Conservation (phyloP, 1,140 invertebrate genomes). For the Platyscapa corneri region DNA sequence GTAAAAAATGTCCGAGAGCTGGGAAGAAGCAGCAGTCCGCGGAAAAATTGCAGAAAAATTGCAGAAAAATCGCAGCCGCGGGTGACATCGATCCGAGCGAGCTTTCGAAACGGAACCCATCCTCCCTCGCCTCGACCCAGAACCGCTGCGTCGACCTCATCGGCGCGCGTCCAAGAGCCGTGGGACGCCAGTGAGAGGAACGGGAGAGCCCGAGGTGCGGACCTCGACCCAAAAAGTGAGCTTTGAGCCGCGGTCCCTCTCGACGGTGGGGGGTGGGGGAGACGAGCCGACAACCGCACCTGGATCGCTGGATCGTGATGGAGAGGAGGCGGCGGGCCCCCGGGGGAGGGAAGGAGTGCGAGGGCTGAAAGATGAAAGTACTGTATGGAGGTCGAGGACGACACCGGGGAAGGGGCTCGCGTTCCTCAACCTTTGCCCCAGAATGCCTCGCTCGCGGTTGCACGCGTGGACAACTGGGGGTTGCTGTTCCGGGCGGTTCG, state of each 20-base stretch:
- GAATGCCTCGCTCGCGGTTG: constrained; percentile 67
- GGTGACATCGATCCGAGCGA: neutral
- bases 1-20: neutral
- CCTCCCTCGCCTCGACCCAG: constrained; percentile 17
- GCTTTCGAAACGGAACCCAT: constrained; percentile 4
- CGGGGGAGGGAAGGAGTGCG: neutral
- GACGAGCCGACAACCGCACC: neutral
- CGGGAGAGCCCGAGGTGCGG: neutral
- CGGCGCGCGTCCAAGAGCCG: constrained; percentile 37
- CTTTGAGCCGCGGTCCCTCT: neutral
- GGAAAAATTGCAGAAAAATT: too few species aligned
- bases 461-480: constrained; percentile 55
- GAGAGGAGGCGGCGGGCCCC: too few species aligned
- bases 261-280: neutral
- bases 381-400: constrained; percentile 58
- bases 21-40: too few species aligned
- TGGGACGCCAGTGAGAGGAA: neutral
- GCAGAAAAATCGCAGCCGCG: neutral
- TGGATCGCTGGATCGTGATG: constrained; percentile 43
- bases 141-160: constrained; percentile 38
- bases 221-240: constrained; percentile 45
- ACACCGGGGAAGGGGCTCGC: constrained; percentile 49
- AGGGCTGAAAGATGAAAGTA: constrained; percentile 48
- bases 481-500: neutral
- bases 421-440: constrained; percentile 74